A percentile compares a stretch with the other conserved stretches of the same genome.
phyloP scores from a whole-genome alignment of 2,113 vertebrate species.

The Cyanoramphus novaezelandiae region DNA sequence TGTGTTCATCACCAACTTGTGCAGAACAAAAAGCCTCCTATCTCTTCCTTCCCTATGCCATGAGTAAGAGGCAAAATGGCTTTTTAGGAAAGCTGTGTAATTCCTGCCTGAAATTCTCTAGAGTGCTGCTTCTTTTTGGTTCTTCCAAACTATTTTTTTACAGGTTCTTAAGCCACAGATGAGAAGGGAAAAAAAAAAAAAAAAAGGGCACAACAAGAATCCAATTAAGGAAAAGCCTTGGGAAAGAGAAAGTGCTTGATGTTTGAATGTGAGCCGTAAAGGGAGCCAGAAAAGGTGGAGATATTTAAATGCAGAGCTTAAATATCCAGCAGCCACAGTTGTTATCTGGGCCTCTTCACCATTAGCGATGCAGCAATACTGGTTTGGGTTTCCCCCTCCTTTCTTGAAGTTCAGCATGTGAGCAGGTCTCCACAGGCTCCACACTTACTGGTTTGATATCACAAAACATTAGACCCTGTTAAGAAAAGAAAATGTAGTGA shows the following conservation, averaged over 20 bases:
- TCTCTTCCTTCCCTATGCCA: background rate
- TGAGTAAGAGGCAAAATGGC: background rate
- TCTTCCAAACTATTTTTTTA: slow-evolving; percentile 18
- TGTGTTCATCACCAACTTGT: background rate
- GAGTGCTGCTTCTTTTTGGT: background rate
- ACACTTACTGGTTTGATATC: background rate
- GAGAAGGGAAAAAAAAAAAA: background rate
- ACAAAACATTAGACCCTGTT: background rate
- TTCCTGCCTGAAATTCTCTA: background rate
- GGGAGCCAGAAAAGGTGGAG: slow-evolving; percentile 12
- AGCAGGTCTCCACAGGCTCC: slow-evolving; percentile 62
- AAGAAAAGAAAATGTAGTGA: background rate
- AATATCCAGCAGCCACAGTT: slow-evolving; percentile 7
- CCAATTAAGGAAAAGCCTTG: slow-evolving; percentile 29
- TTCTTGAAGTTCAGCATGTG: background rate
- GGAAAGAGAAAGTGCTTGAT: slow-evolving; percentile 44
- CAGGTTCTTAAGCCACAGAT: background rate
- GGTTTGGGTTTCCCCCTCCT: slow-evolving; percentile 53
- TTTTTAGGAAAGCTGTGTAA: background rate
- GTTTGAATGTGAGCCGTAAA: slow-evolving; percentile 7
- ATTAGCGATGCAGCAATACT: slow-evolving; percentile 2
- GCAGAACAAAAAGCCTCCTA: background rate
- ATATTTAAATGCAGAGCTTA: background rate
- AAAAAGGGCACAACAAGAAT: background rate
- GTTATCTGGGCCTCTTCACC: slow-evolving; percentile 24